These are phyloP conservation scores for Psophia crepitans DNA, from an alignment of 2,113 vertebrate species.

Conservation along the genomic window DNA sequence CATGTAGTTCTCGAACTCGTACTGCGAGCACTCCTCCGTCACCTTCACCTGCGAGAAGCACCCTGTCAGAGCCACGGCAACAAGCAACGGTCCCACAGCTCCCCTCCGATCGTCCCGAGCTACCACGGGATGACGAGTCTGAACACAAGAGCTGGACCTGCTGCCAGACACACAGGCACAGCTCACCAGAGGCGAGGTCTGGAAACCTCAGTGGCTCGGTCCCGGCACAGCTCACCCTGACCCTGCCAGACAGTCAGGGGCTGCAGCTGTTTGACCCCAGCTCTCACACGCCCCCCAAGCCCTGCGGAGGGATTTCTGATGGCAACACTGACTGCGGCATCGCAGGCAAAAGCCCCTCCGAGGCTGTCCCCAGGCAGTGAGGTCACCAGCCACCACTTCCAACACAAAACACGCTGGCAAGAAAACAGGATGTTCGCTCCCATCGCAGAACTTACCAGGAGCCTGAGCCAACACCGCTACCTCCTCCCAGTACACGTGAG, in stretches of 20 bases:
- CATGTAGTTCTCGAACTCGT: conserved; percentile 99
- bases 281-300: rapidly evolving
- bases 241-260: neutral
- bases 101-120: rapidly evolving
- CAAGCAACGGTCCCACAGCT: rapidly evolving
- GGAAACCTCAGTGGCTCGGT: neutral
- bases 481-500: neutral
- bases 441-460: neutral
- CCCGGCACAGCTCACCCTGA: neutral
- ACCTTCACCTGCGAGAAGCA: conserved; percentile 82
- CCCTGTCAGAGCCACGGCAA: neutral
- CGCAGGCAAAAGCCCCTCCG: neutral
- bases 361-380: neutral
- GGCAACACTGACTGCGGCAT: neutral
- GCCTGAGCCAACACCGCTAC: neutral
- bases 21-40: conserved; percentile 95
- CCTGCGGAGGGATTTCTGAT: neutral
- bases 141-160: rapidly evolving
- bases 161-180: neutral
- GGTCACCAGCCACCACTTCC: neutral
- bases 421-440: conserved; percentile 37
- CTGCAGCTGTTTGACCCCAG: neutral
- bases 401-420: neutral
- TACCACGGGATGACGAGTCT: rapidly evolving
- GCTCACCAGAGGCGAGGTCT: neutral